phyloP scores from a whole-genome alignment of 2,113 vertebrate genomes.

The Mirza zaza region DNA sequence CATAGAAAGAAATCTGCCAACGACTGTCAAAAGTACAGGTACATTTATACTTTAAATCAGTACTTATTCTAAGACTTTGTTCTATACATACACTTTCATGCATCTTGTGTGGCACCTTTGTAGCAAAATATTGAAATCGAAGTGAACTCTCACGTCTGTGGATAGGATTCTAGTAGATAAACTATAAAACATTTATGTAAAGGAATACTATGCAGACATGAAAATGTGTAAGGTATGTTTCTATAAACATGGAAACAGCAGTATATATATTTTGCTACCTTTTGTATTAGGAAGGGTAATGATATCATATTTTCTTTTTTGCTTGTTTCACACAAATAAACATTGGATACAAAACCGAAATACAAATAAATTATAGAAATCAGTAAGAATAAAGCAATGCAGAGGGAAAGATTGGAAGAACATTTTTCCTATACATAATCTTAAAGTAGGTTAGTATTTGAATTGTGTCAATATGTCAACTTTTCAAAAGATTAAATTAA shows the following conservation, averaged over 20 bases:
- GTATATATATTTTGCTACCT: not conserved
- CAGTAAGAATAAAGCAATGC: not conserved
- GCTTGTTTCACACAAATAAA: not conserved
- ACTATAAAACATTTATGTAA: not conserved
- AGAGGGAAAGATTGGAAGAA: not conserved
- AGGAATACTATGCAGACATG: not conserved
- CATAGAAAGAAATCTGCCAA: not conserved
- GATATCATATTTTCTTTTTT: not conserved
- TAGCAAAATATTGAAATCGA: not conserved
- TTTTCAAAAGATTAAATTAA: constrained; percentile 36
- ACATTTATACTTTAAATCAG: not conserved
- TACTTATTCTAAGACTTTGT: not conserved
- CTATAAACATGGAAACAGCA: not conserved
- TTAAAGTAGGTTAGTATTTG: not conserved
- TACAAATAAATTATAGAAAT: not conserved
- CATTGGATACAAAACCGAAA: not conserved
- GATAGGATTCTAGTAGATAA: not conserved
- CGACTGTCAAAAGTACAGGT: not conserved
- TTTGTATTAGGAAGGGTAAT: not conserved
- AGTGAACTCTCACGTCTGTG: not conserved
- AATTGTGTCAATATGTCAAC: not conserved
- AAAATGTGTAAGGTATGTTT: not conserved
- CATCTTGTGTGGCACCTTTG: not conserved
- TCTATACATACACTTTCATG: not conserved
- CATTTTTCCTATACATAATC: not conserved